A percentile compares a stretch with the other conserved stretches of the same genome.
phyloP scores from a whole-genome alignment of 30 jellyfish, hydroid and myxozoan genomes.

The Hydractinia symbiolongicarpus region DNA sequence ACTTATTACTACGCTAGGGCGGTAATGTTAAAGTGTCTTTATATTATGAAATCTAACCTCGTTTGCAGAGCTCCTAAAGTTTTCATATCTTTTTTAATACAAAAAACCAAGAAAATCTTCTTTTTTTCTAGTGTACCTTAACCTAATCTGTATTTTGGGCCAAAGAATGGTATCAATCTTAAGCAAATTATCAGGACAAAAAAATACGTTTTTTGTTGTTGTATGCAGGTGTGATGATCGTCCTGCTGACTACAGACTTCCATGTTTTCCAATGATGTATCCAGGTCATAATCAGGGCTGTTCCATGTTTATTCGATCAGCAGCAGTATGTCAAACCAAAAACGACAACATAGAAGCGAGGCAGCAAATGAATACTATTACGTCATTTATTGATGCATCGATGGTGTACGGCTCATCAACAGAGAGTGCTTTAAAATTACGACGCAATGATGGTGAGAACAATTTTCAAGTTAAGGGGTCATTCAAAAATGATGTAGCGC shows the following conservation, averaged over 20 bases:
- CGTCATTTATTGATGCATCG: constrained; percentile 66
- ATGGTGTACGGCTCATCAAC: constrained; percentile 65
- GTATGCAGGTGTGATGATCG: constrained; percentile 58
- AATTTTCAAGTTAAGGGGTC: neutral
- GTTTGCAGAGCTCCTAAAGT: too few species aligned
- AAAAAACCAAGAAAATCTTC: too few species aligned
- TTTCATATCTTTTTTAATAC: too few species aligned
- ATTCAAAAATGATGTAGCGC: neutral
- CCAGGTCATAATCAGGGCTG: constrained; percentile 57
- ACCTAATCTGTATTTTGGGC: too few species aligned
- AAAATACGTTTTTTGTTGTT: too few species aligned
- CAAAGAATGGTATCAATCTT: too few species aligned
- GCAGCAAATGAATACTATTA: constrained; percentile 62
- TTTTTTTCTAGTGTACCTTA: too few species aligned
- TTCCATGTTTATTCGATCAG: constrained; percentile 73
- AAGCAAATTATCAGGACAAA: too few species aligned
- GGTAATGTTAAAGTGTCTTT: too few species aligned
- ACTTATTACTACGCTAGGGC: too few species aligned
- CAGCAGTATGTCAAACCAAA: constrained; percentile 77
- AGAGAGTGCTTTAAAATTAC: neutral
- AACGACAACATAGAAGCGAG: constrained; percentile 38
- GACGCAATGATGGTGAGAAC: neutral
- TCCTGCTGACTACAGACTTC: constrained; percentile 48
- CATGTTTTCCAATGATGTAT: constrained; percentile 68
- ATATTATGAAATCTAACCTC: too few species aligned